A percentile compares a stretch with the other conserved stretches of the same genome.
These are phyloP conservation scores for Terebella lapidaria DNA, from an alignment of 2,888 invertebrate species.

Conservation along the genomic window DNA sequence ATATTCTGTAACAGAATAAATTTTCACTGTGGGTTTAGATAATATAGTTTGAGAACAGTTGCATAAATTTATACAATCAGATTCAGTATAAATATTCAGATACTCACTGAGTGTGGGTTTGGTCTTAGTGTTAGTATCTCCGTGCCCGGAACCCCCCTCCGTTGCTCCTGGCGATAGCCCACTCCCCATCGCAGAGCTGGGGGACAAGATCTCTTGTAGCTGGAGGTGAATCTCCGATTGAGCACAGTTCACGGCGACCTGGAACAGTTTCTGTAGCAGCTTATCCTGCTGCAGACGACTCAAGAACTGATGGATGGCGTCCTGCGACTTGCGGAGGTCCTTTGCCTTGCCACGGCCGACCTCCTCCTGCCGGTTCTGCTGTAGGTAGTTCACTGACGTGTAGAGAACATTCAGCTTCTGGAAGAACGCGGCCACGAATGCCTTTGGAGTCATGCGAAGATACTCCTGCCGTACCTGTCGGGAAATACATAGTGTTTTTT, in stretches of 20 bases:
- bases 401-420: neutral
- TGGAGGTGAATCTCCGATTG: conserved; percentile 17
- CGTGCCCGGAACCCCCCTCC: too few species aligned
- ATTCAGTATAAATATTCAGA: too few species aligned
- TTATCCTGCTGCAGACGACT: neutral
- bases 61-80: too few species aligned
- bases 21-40: too few species aligned
- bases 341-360: neutral
- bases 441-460: neutral
- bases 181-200: too few species aligned
- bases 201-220: conserved; percentile 7
- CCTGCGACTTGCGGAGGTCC: conserved; percentile 3
- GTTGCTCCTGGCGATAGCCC: too few species aligned
- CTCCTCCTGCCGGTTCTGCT: neutral
- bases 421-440: neutral
- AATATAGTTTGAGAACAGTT: too few species aligned
- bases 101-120: too few species aligned
- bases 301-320: neutral
- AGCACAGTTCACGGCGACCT: conserved; percentile 15
- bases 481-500: too few species aligned
- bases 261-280: conserved; percentile 8
- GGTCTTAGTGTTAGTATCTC: too few species aligned
- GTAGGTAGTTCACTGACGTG: neutral
- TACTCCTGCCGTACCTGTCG: conserved; percentile 7
- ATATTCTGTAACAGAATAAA: too few species aligned